phyloP scores from a whole-genome alignment of 1,140 invertebrate species.

The Cardiocondyla obscurior region DNA sequence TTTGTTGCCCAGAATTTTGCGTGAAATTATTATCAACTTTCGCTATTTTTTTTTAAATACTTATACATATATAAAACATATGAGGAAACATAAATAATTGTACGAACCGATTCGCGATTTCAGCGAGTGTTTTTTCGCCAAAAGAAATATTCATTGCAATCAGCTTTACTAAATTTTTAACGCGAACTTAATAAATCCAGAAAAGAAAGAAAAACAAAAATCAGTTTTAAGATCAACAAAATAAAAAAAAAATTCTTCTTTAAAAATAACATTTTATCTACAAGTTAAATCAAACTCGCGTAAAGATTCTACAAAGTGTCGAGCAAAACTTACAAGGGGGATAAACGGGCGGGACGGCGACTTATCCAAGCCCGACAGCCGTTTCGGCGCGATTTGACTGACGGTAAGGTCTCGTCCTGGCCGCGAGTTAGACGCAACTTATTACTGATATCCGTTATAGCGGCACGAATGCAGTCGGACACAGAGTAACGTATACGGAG shows the following conservation, averaged over 20 bases:
- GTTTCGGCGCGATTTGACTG: background rate
- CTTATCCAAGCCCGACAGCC: background rate
- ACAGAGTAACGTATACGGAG: slow-evolving; percentile 24
- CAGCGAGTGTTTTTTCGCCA: too few species aligned
- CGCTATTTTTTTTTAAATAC: background rate
- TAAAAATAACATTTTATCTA: background rate
- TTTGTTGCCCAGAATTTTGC: background rate
- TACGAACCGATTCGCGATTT: too few species aligned
- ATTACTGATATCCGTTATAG: slow-evolving; percentile 51
- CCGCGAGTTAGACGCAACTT: slow-evolving; percentile 23
- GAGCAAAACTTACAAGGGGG: background rate
- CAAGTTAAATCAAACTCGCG: background rate
- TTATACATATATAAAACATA: background rate
- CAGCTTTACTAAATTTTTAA: slow-evolving; percentile 45
- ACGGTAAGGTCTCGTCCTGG: background rate
- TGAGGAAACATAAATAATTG: background rate
- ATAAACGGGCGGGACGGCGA: background rate
- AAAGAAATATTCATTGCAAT: slow-evolving; percentile 66
- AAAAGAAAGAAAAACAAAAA: background rate
- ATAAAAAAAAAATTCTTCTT: background rate
- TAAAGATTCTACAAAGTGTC: background rate
- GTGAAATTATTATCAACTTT: background rate
- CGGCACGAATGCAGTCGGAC: slow-evolving; percentile 26
- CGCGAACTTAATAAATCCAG: background rate
- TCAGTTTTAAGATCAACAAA: background rate